phyloP scores from a whole-genome alignment of 64 coral and sea anemone species.

The Stylophora pistillata region DNA sequence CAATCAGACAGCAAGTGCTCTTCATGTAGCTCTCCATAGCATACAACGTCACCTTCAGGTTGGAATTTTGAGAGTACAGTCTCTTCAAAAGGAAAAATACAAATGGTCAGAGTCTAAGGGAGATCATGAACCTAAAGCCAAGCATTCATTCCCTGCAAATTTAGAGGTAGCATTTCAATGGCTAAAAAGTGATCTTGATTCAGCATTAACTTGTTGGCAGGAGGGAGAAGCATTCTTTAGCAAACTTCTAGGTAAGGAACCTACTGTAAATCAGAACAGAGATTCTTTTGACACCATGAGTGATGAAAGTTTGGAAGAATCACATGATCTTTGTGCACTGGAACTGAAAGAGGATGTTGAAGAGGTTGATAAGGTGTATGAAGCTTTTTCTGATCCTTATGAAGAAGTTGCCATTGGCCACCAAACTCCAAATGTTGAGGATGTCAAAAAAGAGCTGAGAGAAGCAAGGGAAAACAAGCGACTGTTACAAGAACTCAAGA shows the following conservation, averaged over 20 bases:
- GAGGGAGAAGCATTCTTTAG: slow-evolving; percentile 59
- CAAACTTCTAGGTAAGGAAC: slow-evolving; percentile 11
- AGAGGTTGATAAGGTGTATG: slow-evolving; percentile 75
- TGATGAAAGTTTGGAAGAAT: not conserved
- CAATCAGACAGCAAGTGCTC: slow-evolving; percentile 26
- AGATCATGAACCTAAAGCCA: slow-evolving; percentile 16
- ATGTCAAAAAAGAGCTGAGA: slow-evolving; percentile 67
- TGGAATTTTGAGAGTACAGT: slow-evolving; percentile 57
- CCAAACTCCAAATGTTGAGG: slow-evolving; percentile 24
- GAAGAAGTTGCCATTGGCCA: slow-evolving; percentile 17
- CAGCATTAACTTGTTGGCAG: slow-evolving; percentile 74
- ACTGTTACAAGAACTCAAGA: slow-evolving; percentile 86
- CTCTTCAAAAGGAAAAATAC: slow-evolving; percentile 22
- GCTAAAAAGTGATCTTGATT: slow-evolving; percentile 77
- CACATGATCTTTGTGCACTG: not conserved
- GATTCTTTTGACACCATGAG: not conserved
- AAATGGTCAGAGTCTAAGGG: slow-evolving; percentile 12
- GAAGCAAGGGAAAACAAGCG: slow-evolving; percentile 66
- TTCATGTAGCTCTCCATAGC: slow-evolving; percentile 70
- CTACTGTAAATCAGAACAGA: not conserved
- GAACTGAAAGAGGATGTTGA: slow-evolving; percentile 18
- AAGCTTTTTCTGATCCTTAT: slow-evolving; percentile 77
- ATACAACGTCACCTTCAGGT: slow-evolving; percentile 74
- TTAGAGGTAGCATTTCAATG: slow-evolving; percentile 32
- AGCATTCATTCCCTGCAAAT: slow-evolving; percentile 2